Evolutionary conservation across 2,113 vertebrate species (phyloP), one percentile per base, ranked within the genome.

Genomic region (Symphodus melops): DNA sequence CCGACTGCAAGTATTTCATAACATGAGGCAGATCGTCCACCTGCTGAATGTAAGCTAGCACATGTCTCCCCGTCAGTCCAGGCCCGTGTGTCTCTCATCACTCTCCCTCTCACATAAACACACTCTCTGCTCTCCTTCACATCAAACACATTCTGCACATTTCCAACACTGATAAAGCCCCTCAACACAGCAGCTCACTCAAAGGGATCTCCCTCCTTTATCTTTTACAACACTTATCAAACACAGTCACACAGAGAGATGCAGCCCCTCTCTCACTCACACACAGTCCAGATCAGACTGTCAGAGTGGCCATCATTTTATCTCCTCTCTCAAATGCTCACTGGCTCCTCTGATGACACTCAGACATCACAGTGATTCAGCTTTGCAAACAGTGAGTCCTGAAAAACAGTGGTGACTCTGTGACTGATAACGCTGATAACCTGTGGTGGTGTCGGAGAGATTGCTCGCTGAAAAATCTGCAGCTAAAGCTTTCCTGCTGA

Each of bases 71-170:
- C 39, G 11, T 5, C 78, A 73, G 39, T 72, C 54, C 46, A 60
- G 21, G 51, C 36, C 49, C 61, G 9, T 17, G 21, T 48, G 19
- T n/a, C 41, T 57, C 58, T 69, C 37, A 57, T 61, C 62, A 58
- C 70, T 14, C 33, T 16, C 9, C 36, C 49, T 49, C 65, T 23
- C 67, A 53, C 61, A 68, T 61, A 36, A 37, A 21, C 57, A 46
- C 52, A 39, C 52, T 25, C 57, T 21, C 48, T 67, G 64, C 55
- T 70, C 66, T 77, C 48, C 68, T 60, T 44, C 9, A 81, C 82
- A 84, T 91, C 84, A 90, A 89, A 91, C 68, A 60, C 86, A 90
- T 89, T 91, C 91, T 82, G 76, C 80, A 83, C 74, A 90, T 92
- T 89, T 83, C 70, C 46, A 70, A 53, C 48, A 17, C 66, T 86